Conservation (phyloP, 1,140 invertebrate species). For the Bemisia tabaci region DNA sequence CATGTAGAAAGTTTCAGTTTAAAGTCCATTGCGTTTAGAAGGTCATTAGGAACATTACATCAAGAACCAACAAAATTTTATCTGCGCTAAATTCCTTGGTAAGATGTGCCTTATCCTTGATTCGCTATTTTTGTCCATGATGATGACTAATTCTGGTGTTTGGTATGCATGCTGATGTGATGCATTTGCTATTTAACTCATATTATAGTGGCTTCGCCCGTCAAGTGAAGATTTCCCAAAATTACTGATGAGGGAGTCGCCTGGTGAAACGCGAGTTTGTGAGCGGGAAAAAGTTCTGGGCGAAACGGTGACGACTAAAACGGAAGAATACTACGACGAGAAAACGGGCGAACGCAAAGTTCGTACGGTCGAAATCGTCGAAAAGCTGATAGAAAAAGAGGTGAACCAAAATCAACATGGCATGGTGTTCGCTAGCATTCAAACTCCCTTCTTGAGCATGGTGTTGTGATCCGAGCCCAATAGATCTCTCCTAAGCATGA, state of each 20-base stretch:
- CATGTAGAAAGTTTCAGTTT: too few species aligned
- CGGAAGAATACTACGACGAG: constrained; percentile 76
- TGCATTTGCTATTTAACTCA: not conserved
- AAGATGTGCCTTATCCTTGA: too few species aligned
- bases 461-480: not conserved
- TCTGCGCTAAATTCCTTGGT: too few species aligned
- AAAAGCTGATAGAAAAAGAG: constrained; percentile 91
- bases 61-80: too few species aligned
- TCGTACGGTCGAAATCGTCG: constrained; percentile 80
- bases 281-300: constrained; percentile 78
- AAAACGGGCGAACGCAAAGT: constrained; percentile 68
- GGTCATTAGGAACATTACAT: too few species aligned
- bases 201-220: constrained; percentile 33
- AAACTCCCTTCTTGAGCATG: not conserved
- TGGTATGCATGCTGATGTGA: not conserved
- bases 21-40: too few species aligned
- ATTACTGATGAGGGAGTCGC: constrained; percentile 66
- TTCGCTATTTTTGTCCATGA: not conserved
- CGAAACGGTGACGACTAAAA: constrained; percentile 71
- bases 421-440: not conserved
- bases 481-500: constrained; percentile 14
- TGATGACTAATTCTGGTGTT: not conserved
- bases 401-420: constrained; percentile 31
- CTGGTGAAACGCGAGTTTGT: constrained; percentile 62
- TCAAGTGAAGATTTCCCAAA: constrained; percentile 57